Percentiles rank a stretch among this genome's conserved stretches.
Conservation (phyloP, 92 coral and sea anemone genomes). For the Heteractis magnifica region DNA sequence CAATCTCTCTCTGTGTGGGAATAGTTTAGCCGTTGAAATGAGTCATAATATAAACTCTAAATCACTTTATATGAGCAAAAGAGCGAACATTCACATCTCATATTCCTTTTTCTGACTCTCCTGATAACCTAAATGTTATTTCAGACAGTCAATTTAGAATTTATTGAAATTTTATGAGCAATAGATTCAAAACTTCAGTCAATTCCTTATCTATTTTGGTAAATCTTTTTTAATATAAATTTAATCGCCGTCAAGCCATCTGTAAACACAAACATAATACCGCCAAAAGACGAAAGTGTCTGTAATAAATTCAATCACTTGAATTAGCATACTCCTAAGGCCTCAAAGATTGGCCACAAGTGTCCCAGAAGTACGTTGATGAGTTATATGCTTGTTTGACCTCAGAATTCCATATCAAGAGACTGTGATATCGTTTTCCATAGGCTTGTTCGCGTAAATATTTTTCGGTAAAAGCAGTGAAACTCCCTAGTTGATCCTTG, state of each 20-base stretch:
- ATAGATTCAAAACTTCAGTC: constrained; percentile 3
- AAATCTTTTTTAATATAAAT: constrained; percentile 5
- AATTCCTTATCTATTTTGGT: not conserved
- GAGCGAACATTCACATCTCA: too few relatives aligned
- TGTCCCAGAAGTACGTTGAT: not conserved
- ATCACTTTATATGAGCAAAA: too few relatives aligned
- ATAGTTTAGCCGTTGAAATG: not conserved
- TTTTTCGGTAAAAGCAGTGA: not conserved
- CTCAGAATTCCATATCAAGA: not conserved
- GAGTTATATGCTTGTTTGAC: not conserved
- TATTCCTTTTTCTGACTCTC: not conserved
- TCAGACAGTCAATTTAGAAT: not conserved
- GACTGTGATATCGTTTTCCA: not conserved
- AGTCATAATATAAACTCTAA: too few relatives aligned
- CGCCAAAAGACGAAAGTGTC: not conserved
- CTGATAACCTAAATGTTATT: not conserved
- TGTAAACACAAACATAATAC: constrained; percentile 7
- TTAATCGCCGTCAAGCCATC: not conserved
- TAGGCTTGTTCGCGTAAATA: not conserved
- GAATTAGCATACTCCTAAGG: not conserved
- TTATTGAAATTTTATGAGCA: not conserved
- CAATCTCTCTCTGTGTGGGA: not conserved
- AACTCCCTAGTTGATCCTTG: not conserved
- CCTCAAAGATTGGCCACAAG: not conserved
- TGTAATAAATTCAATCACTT: constrained; percentile 6